Evolutionary conservation across 2,113 vertebrate genomes (phyloP), one percentile per base, ranked within the genome.

Genomic region (Paradoxurus hermaphroditus): DNA sequence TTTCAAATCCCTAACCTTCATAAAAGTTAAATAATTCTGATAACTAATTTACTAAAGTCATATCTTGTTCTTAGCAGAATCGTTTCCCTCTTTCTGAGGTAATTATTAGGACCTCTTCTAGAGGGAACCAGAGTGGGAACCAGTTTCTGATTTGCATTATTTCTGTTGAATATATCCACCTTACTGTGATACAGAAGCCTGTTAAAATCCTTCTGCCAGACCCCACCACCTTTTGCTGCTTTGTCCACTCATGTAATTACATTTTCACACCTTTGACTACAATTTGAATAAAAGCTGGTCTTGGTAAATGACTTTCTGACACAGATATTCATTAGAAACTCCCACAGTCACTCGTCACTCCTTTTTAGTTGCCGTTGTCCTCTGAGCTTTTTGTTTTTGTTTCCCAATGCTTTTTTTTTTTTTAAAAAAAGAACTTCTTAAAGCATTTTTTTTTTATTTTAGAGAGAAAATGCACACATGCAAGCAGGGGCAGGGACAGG

Each of bases 1-100:
- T 49, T 81, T 93, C 29, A 75, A 88, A 62, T 70, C 14, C 16
- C n/a, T 79, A 59, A 21, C 79, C 19, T 70, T 46, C 49, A 73
- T 59, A 87, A 92, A 90, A 84, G 0, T 73, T 73, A 49, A 53
- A 87, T 86, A 46, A 84, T 92, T 97, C 93, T 97, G 88, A 84
- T 91, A 97, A 90, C 65, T 97, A 96, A 44, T 77, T 89, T 90
- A 63, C 95, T 98, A 94, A 98, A 97, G 97, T 90, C 63, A 97
- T 97, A 97, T 97, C 97, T 84, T 98, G 73, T 97, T 98, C 85
- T 96, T 96, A 94, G 91, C 73, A 92, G 89, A 84, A 49, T 87
- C 97, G 96, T 63, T 70, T 1, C 88, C 86, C 92, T 94, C 67
- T 96, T 97, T 91, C 53, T 16, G 0, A 95, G 49, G 78, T 95